Evolutionary conservation across 1,140 invertebrate genomes (phyloP), one percentile per base, ranked within the genome.

Genomic region (Melipona quadrifasciata): DNA sequence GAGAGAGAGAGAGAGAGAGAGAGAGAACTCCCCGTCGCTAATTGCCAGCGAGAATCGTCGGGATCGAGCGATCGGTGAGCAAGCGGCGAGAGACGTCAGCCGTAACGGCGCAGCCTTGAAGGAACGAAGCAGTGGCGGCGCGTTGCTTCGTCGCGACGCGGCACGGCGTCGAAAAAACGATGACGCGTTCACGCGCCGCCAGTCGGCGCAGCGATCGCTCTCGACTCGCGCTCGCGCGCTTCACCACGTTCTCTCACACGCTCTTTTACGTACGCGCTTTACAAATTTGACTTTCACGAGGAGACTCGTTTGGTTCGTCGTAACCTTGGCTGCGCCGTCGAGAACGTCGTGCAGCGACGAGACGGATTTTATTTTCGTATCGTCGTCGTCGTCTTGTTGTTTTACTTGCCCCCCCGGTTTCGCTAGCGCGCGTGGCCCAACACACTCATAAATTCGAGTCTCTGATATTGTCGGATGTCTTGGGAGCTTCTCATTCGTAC

Each of bases 271-370:
- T 79, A 86, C 76, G 39, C 79, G 75, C 70, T 86, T 84, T 80
- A 78, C 86, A 85, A 92, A 93, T 93, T 92, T 90, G 89, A 93
- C 92, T 93, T 92, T 93, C 92, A 93, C 91, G 89, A 92, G 72
- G 80, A 80, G 84, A 83, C 84, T 85, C 80, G 84, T 75, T 47
- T 82, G 71, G 65, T 87, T 85, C 84, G 80, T 85, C 84, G 80
- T 91, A 92, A 93, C 92, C 92, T 92, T 91, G 92, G 86, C 86
- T 87, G 58, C 70, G 77, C 24, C 75, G 75, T 84, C 72, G 76
- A 51, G 34, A 70, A 65, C 51, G 67, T 84, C 80, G 72, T 47
- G 84, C 72, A 76, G 70, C 78, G 64, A 53, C 64, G 81, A 65
- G 82, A 87, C 77, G 77, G 85, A 90, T 92, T 92, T 92, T 92